Conservation (phyloP, 2,113 vertebrate species). For the Motacilla alba region DNA sequence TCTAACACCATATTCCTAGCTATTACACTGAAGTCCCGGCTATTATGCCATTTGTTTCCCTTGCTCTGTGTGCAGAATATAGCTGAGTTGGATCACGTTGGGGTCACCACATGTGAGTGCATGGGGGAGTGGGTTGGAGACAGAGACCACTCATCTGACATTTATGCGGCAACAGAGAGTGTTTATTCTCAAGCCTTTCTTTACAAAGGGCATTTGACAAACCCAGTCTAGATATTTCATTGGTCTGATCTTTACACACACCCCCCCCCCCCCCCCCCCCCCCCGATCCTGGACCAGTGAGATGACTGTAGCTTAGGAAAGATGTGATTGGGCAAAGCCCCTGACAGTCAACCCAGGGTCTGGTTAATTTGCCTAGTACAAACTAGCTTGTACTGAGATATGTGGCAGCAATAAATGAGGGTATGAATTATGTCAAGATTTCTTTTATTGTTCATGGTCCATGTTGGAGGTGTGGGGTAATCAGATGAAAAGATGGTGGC, state of each 20-base stretch:
- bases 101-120: too few species aligned
- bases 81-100: rapidly evolving
- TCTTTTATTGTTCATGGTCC: neutral
- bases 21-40: neutral
- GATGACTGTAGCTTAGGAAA: neutral
- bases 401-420: neutral
- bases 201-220: neutral
- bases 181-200: neutral
- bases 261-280: too few species aligned
- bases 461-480: neutral
- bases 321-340: neutral
- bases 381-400: neutral
- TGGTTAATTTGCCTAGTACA: neutral
- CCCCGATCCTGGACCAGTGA: neutral
- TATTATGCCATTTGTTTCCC: neutral
- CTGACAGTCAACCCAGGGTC: neutral
- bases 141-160: neutral
- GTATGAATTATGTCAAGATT: neutral
- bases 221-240: neutral
- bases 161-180: neutral
- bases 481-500: neutral
- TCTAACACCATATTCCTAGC: neutral
- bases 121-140: neutral
- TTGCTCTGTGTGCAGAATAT: neutral
- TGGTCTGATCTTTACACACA: neutral